These are phyloP conservation scores for Xiphophorus couchianus DNA, from an alignment of 2,113 vertebrate genomes.

Conservation along the genomic window DNA sequence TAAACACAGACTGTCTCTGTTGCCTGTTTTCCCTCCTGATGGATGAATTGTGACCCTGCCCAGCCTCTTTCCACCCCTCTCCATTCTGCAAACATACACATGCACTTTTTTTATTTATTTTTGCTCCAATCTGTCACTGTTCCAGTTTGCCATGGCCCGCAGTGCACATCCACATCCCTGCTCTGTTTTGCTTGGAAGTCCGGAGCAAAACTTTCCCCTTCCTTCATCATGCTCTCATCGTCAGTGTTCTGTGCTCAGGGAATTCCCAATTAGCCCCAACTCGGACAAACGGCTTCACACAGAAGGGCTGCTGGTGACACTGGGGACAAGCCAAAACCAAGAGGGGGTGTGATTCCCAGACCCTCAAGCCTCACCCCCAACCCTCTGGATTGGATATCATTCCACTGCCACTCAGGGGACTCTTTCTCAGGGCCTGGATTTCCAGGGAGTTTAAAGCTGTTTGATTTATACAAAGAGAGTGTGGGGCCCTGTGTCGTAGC, in stretches of 20 bases:
- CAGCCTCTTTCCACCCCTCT: constrained; percentile 22
- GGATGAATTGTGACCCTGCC: constrained; percentile 43
- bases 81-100: constrained; percentile 37
- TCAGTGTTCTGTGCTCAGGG: constrained; percentile 59
- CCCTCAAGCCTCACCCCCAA: constrained; percentile 59
- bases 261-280: constrained; percentile 73
- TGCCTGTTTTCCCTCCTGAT: constrained; percentile 51
- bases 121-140: constrained; percentile 46
- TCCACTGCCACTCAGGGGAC: constrained; percentile 50
- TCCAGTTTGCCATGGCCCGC: constrained; percentile 57
- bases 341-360: constrained; percentile 63
- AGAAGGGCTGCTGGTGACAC: constrained; percentile 41
- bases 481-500: constrained; percentile 54
- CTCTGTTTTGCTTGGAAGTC: constrained; percentile 77
- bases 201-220: constrained; percentile 63
- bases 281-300: constrained; percentile 54
- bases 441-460: constrained; percentile 53
- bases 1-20: constrained; percentile 19
- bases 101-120: constrained; percentile 57
- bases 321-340: constrained; percentile 34
- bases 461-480: constrained; percentile 74
- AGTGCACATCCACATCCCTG: constrained; percentile 64
- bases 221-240: constrained; percentile 66
- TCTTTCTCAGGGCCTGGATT: constrained; percentile 67
- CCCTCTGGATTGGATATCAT: constrained; percentile 69